phyloP scores from a whole-genome alignment of 2,797 vertebrate genomes.

The Paedocypris micromegethes region DNA sequence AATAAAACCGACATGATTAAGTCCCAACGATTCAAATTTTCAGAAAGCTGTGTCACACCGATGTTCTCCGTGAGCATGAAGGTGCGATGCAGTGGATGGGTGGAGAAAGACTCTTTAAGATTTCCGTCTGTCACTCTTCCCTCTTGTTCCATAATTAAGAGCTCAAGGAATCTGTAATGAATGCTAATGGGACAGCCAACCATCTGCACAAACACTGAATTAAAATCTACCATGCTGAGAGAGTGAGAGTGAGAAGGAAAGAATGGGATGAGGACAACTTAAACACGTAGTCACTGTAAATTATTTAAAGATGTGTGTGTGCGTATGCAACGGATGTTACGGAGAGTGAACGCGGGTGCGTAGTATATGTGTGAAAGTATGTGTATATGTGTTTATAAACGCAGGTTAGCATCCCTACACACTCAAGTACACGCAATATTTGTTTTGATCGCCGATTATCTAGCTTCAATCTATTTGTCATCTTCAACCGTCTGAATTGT shows the following conservation, averaged over 20 bases:
- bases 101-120: slow-evolving; percentile 58
- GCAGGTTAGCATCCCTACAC: too few species aligned
- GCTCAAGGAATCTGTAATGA: slow-evolving; percentile 84
- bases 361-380: too few species aligned
- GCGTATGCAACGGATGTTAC: too few species aligned
- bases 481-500: background rate
- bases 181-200: slow-evolving; percentile 77
- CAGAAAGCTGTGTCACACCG: background rate
- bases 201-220: slow-evolving; percentile 86
- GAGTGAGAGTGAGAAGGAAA: slow-evolving; percentile 63
- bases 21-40: background rate
- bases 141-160: slow-evolving; percentile 78
- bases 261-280: slow-evolving; percentile 49
- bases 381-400: too few species aligned
- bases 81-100: slow-evolving; percentile 23
- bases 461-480: too few species aligned
- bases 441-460: too few species aligned
- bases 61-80: slow-evolving; percentile 8
- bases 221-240: slow-evolving; percentile 86
- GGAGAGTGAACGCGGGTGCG: too few species aligned
- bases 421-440: too few species aligned
- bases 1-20: too few species aligned
- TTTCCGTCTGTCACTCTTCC: slow-evolving; percentile 68
- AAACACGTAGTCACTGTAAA: slow-evolving; percentile 33
- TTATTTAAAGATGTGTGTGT: slow-evolving; percentile 5